phyloP scores from a whole-genome alignment of 2,888 invertebrate species.

The Galerucella nymphaeae region DNA sequence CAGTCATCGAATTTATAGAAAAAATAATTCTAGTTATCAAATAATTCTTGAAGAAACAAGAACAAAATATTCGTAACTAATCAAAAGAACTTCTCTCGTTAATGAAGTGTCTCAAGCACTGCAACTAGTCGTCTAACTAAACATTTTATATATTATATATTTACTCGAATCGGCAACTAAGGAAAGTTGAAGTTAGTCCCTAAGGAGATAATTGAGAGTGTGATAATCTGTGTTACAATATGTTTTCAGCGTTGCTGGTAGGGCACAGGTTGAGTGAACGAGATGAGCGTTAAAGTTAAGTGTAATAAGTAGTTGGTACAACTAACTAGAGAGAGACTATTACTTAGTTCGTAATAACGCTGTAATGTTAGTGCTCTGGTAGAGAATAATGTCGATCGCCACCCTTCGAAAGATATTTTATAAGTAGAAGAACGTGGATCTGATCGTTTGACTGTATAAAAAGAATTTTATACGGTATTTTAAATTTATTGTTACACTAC shows the following conservation, averaged over 20 bases:
- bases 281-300: conserved; percentile 56
- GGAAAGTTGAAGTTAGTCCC: conserved; percentile 34
- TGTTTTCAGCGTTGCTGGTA: conserved; percentile 51
- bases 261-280: conserved; percentile 51
- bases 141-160: background rate
- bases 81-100: conserved; percentile 16
- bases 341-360: conserved; percentile 59
- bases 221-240: conserved; percentile 58
- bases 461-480: too few relatives aligned
- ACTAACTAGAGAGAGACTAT: conserved; percentile 50
- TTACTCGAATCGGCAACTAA: conserved; percentile 16
- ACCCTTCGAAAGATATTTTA: conserved; percentile 52
- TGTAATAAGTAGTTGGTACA: conserved; percentile 59
- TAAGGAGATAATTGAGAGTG: conserved; percentile 56
- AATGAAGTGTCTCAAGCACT: conserved; percentile 22
- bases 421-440: conserved; percentile 50
- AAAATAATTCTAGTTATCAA: background rate
- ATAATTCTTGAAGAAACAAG: background rate
- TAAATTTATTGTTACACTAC: too few relatives aligned
- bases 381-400: conserved; percentile 54
- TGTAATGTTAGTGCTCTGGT: conserved; percentile 50
- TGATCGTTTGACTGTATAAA: conserved; percentile 38
- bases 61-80: conserved; percentile 14
- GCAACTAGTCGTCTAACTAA: conserved; percentile 18
- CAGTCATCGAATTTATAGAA: too few relatives aligned